These are phyloP conservation scores for Pterophyllum scalare DNA, from an alignment of 2,113 vertebrate genomes.

Conservation along the genomic window DNA sequence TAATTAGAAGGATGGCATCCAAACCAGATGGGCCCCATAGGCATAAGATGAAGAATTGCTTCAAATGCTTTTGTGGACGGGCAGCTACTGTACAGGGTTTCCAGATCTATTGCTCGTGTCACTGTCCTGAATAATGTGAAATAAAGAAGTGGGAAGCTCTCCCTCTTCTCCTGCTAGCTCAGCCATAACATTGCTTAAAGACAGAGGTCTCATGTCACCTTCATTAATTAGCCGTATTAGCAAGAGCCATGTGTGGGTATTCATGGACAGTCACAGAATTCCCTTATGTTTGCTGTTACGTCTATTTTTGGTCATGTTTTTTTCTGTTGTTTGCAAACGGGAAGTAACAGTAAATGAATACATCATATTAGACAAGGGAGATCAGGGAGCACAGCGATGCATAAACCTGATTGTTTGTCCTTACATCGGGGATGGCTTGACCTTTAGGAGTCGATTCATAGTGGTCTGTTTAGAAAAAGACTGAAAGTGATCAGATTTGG, in stretches of 20 bases:
- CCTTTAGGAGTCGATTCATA: conserved; percentile 64
- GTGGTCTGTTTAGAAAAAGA: conserved; percentile 38
- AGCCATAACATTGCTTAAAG: conserved; percentile 56
- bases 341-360: conserved; percentile 13
- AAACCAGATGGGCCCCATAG: conserved; percentile 20
- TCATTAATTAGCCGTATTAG: conserved; percentile 72
- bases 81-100: background rate
- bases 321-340: background rate
- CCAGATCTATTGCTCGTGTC: conserved; percentile 44
- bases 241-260: conserved; percentile 14
- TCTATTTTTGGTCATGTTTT: background rate
- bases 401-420: conserved; percentile 29
- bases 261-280: conserved; percentile 7
- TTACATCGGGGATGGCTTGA: conserved; percentile 46
- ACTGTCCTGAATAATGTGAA: conserved; percentile 58
- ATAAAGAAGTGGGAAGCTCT: conserved; percentile 40
- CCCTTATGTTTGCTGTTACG: background rate
- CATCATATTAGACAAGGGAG: background rate
- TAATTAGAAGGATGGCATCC: conserved; percentile 31
- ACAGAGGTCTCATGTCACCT: conserved; percentile 49
- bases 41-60: conserved; percentile 24
- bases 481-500: conserved; percentile 39
- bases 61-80: conserved; percentile 21
- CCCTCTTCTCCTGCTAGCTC: conserved; percentile 39
- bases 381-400: background rate